Conservation (phyloP, 2,888 invertebrate species). For the Polyploca ridens region DNA sequence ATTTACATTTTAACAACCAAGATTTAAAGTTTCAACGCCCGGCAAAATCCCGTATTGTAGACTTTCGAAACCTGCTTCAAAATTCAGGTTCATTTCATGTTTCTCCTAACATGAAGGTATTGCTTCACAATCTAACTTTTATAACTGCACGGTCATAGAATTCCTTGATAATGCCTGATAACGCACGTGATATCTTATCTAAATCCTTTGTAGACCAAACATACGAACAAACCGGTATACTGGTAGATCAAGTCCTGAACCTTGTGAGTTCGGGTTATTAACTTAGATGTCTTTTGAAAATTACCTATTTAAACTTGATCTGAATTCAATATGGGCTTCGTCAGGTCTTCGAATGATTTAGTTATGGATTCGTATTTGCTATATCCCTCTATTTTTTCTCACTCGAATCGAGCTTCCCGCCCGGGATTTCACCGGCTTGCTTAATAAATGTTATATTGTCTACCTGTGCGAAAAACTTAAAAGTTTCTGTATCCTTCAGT, state of each 20-base stretch:
- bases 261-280: not conserved
- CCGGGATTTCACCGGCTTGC: too few species aligned
- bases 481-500: too few species aligned
- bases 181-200: not conserved
- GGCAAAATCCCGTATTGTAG: not conserved
- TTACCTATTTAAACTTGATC: too few species aligned
- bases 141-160: not conserved
- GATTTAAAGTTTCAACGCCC: not conserved
- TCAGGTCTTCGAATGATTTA: too few species aligned
- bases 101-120: not conserved
- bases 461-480: too few species aligned
- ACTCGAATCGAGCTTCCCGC: too few species aligned
- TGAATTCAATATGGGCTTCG: too few species aligned
- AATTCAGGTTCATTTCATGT: not conserved
- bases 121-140: not conserved
- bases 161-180: constrained; percentile 12
- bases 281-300: not conserved
- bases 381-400: too few species aligned
- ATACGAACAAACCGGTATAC: constrained; percentile 3
- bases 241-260: not conserved
- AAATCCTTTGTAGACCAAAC: constrained; percentile 14
- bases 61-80: not conserved
- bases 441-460: too few species aligned
- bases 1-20: not conserved
- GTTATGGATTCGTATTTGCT: too few species aligned